Evolutionary conservation across 2,797 vertebrate genomes (phyloP).

Genomic region (Cossypha polioptera): DNA sequence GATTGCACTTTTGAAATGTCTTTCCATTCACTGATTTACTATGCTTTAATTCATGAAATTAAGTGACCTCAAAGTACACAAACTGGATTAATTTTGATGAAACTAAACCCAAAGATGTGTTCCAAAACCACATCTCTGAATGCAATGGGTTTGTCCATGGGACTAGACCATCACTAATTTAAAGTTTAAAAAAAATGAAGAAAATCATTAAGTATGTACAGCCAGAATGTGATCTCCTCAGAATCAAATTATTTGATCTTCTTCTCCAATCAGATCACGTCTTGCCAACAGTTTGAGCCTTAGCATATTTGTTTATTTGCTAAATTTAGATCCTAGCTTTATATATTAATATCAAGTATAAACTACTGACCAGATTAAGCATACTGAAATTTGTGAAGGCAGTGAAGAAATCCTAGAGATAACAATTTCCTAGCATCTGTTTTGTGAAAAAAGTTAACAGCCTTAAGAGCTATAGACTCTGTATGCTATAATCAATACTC

Average conservation of each 20-base stretch:
- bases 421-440: neutral
- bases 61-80: neutral
- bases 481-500: neutral
- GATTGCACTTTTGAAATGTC: neutral
- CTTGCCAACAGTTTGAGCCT: neutral
- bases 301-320: neutral
- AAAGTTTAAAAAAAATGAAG: neutral
- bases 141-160: neutral
- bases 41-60: neutral
- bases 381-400: neutral
- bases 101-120: neutral
- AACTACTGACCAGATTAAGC: neutral
- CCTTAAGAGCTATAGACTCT: neutral
- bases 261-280: neutral
- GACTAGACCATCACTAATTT: neutral
- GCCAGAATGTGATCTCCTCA: neutral
- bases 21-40: neutral
- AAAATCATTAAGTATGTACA: neutral
- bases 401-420: neutral
- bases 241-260: neutral
- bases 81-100: neutral
- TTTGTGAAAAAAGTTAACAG: neutral
- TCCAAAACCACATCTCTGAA: neutral
- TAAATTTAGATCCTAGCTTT: neutral
- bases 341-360: neutral